Evolutionary conservation across 2,113 vertebrate genomes (phyloP).

Genomic region (Hydrolagus affinis): DNA sequence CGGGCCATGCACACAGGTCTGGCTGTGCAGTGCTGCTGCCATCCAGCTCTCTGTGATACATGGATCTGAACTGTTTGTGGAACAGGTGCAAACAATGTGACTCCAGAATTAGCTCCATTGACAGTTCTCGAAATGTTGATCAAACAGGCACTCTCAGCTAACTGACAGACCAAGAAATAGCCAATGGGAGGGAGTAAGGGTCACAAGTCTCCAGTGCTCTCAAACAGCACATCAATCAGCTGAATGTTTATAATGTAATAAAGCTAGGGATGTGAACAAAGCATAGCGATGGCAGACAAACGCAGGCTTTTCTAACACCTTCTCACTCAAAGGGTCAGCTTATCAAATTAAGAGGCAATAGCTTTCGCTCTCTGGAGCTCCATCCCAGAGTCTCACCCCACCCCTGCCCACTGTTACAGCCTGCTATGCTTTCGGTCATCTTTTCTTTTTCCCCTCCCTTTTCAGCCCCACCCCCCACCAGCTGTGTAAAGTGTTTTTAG

Average conservation of each 20-base stretch:
- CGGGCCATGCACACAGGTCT: conserved; percentile 50
- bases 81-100: conserved; percentile 54
- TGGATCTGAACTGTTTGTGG: conserved; percentile 46
- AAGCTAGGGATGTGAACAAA: background rate
- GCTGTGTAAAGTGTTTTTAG: too few species aligned
- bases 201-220: background rate
- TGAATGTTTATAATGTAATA: conserved; percentile 1
- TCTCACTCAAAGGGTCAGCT: too few species aligned
- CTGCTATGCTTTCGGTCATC: too few species aligned
- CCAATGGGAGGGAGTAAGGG: background rate
- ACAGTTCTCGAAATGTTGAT: background rate
- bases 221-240: background rate
- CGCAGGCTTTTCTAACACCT: background rate
- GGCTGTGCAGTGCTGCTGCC: conserved; percentile 49
- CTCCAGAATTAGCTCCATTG: background rate
- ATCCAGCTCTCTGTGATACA: conserved; percentile 47
- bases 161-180: background rate
- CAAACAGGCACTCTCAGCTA: background rate
- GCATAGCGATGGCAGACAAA: background rate
- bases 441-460: too few species aligned
- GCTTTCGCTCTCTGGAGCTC: too few species aligned
- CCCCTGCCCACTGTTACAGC: too few species aligned
- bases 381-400: too few species aligned
- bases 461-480: too few species aligned
- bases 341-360: too few species aligned